phyloP scores from a whole-genome alignment of 2,797 vertebrate genomes.

The Phoeniculus purpureus region DNA sequence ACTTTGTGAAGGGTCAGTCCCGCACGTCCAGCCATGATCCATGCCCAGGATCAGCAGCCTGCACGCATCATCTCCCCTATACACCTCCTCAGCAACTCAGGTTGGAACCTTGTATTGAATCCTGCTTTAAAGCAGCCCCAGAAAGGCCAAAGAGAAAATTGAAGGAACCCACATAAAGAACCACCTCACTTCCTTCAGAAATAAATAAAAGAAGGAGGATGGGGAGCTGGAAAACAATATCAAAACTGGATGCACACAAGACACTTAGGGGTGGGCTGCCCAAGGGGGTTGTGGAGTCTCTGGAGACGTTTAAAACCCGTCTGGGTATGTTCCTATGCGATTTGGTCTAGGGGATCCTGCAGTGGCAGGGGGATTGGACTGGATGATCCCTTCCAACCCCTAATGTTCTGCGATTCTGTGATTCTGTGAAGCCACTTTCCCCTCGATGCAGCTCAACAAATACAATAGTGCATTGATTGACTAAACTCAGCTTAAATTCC shows the following conservation, averaged over 20 bases:
- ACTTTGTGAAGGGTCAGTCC: neutral
- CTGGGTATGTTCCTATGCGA: too few relatives aligned
- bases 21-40: fast-evolving
- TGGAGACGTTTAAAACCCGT: too few relatives aligned
- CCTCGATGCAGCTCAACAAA: neutral
- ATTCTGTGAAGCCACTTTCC: conserved; percentile 32
- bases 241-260: conserved; percentile 1
- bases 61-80: fast-evolving
- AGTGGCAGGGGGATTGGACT: too few relatives aligned
- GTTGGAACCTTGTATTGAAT: neutral
- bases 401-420: too few relatives aligned
- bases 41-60: neutral
- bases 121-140: neutral
- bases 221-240: conserved; percentile 1
- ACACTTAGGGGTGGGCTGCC: neutral
- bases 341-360: too few relatives aligned
- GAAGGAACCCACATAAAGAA: conserved; percentile 28
- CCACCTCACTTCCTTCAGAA: conserved; percentile 25
- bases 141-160: conserved; percentile 15
- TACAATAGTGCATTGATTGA: conserved; percentile 45
- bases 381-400: too few relatives aligned
- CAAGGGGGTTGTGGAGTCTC: too few relatives aligned
- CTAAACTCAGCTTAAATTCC: conserved; percentile 55
- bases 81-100: neutral
- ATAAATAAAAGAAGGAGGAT: conserved; percentile 34